A percentile compares a stretch with the other conserved stretches of the same genome.
phyloP scores from a whole-genome alignment of 2,888 invertebrate species.

The Folsomia candida region DNA sequence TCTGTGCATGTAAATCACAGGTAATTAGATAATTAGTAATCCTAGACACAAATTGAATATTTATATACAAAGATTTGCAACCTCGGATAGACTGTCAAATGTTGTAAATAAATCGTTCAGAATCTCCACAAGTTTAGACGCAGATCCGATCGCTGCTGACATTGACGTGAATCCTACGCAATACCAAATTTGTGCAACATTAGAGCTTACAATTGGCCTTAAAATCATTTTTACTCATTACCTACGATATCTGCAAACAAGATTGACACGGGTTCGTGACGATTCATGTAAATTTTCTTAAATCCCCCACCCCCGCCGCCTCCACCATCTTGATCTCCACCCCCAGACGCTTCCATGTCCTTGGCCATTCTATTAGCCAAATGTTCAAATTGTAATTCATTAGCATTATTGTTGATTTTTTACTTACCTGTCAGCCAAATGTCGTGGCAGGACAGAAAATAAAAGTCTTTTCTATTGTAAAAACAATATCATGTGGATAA shows the following conservation, averaged over 20 bases:
- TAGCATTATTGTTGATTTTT: too few species aligned
- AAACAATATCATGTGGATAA: too few species aligned
- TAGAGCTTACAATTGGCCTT: background rate
- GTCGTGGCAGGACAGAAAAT: constrained; percentile 57
- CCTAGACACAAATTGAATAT: background rate
- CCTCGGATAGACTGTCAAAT: constrained; percentile 57
- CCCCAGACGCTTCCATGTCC: constrained; percentile 54
- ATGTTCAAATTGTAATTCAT: too few species aligned
- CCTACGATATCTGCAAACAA: constrained; percentile 78
- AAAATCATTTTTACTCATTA: background rate
- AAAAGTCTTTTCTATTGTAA: constrained; percentile 57
- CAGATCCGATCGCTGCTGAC: constrained; percentile 54
- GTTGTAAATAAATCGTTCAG: constrained; percentile 58
- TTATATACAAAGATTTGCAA: constrained; percentile 48
- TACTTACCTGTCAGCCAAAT: constrained; percentile 58
- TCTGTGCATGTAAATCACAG: constrained; percentile 60
- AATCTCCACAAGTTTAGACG: constrained; percentile 57
- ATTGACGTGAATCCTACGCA: constrained; percentile 93
- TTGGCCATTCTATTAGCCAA: constrained; percentile 58
- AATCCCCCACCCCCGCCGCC: constrained; percentile 54
- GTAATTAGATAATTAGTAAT: background rate
- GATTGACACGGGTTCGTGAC: constrained; percentile 64
- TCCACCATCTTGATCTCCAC: constrained; percentile 47
- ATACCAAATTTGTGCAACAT: background rate
- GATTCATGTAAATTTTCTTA: constrained; percentile 56